phyloP scores from a whole-genome alignment of 2,113 vertebrate species.

The Rhinogobius similis region DNA sequence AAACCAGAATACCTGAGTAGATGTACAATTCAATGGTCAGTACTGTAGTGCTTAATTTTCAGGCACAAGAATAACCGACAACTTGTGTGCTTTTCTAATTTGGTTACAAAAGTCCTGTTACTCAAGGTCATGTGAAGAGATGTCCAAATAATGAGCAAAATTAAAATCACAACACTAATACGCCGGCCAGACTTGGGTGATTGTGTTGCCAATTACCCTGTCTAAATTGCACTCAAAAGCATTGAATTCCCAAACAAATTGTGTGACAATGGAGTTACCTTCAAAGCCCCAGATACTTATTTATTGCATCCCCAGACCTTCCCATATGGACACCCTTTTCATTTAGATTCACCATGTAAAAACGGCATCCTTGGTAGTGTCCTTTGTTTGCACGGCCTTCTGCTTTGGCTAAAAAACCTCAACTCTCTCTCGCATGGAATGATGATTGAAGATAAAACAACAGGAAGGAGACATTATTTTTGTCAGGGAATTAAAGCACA shows the following conservation, averaged over 20 bases:
- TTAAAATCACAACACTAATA: slow-evolving; percentile 13
- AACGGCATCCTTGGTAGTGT: slow-evolving; percentile 62
- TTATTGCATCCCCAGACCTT: slow-evolving; percentile 27
- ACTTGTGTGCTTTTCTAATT: neutral
- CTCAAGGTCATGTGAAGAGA: slow-evolving; percentile 27
- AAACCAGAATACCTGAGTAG: too few relatives aligned
- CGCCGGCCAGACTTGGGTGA: neutral
- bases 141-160: slow-evolving; percentile 15
- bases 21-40: too few relatives aligned
- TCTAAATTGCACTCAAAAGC: slow-evolving; percentile 25
- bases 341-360: slow-evolving; percentile 60
- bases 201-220: slow-evolving; percentile 15
- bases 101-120: neutral
- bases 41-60: too few relatives aligned
- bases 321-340: slow-evolving; percentile 46
- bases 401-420: slow-evolving; percentile 49
- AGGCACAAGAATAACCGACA: slow-evolving; percentile 6
- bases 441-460: slow-evolving; percentile 78
- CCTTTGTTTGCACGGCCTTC: slow-evolving; percentile 64
- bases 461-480: slow-evolving; percentile 72
- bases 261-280: slow-evolving; percentile 19
- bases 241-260: slow-evolving; percentile 10
- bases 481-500: slow-evolving; percentile 72
- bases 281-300: slow-evolving; percentile 27
- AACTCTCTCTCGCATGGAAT: slow-evolving; percentile 53